Percentiles rank a stretch among this genome's conserved stretches.
Evolutionary conservation across 1,140 invertebrate genomes (phyloP).

Genomic region (Hylyphantes graminicola): DNA sequence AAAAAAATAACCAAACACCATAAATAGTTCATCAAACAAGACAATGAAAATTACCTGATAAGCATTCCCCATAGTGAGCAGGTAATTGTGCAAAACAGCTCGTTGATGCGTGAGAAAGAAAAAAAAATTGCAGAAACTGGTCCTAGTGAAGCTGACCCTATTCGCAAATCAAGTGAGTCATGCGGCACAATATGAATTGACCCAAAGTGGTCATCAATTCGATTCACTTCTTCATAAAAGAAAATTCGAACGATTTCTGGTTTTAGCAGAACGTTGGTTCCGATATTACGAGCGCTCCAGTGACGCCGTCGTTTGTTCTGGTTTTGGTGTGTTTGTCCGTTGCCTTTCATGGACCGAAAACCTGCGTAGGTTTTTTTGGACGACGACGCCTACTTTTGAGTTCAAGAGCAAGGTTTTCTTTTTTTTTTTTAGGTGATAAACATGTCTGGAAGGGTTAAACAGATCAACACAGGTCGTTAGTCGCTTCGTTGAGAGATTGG

Average conservation of each 20-base stretch:
- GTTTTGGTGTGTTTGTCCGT: slow-evolving; percentile 1
- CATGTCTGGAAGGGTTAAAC: no score
- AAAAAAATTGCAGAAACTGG: no score
- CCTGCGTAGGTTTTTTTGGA: slow-evolving; percentile 6
- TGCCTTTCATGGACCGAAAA: slow-evolving; percentile 41
- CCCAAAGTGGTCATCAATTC: not conserved
- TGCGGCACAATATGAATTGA: not conserved
- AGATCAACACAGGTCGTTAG: no score
- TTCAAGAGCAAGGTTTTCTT: slow-evolving; percentile 8
- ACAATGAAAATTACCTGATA: no score
- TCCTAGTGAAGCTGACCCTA: not conserved
- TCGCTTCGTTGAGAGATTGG: no score
- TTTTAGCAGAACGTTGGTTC: not conserved
- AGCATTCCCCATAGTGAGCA: no score
- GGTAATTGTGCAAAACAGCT: no score
- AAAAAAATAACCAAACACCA: no score
- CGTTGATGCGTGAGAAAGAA: no score
- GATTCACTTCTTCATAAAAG: not conserved
- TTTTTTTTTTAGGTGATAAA: no score
- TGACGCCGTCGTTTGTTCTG: no score
- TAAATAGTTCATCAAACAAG: no score
- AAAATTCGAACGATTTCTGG: not conserved
- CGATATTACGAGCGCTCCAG: not conserved
- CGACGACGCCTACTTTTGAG: slow-evolving; percentile 40
- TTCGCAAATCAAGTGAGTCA: not conserved